These are phyloP conservation scores for Caenorhabditis auriculariae DNA, from an alignment of 2,888 invertebrate genomes.

Conservation along the genomic window DNA sequence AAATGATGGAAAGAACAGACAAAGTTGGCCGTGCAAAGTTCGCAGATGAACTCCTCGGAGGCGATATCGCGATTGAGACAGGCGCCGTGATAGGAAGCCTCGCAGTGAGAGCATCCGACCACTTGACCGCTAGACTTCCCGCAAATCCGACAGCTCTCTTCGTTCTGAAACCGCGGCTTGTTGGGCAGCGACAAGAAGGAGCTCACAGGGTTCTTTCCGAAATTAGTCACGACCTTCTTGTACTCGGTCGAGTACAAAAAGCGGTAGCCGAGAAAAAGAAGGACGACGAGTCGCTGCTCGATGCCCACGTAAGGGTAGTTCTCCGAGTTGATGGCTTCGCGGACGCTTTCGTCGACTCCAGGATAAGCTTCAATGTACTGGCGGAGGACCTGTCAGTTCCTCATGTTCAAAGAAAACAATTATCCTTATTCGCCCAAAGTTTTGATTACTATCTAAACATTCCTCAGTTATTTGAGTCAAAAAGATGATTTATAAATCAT, in stretches of 20 bases:
- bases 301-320: constrained; percentile 82
- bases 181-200: background rate
- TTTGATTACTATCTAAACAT: no score
- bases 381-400: constrained; percentile 11
- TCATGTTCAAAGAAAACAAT: no score
- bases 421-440: no score
- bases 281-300: constrained; percentile 68
- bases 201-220: constrained; percentile 43
- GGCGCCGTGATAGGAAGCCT: constrained; percentile 93
- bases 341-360: constrained; percentile 15
- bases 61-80: constrained; percentile 86
- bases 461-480: no score
- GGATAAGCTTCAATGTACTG: constrained; percentile 25
- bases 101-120: constrained; percentile 94
- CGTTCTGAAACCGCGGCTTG: constrained; percentile 64
- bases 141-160: constrained; percentile 65
- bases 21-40: constrained; percentile 81
- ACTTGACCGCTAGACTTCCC: constrained; percentile 75
- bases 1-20: no score
- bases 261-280: constrained; percentile 84
- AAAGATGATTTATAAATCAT: no score
- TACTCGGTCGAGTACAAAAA: constrained; percentile 90
- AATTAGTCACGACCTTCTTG: constrained; percentile 87
- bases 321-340: constrained; percentile 28
- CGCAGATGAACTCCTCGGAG: constrained; percentile 94